Percentiles rank a stretch among this genome's conserved stretches.
Conservation (phyloP, 2,113 vertebrate genomes). For the Eira barbara region DNA sequence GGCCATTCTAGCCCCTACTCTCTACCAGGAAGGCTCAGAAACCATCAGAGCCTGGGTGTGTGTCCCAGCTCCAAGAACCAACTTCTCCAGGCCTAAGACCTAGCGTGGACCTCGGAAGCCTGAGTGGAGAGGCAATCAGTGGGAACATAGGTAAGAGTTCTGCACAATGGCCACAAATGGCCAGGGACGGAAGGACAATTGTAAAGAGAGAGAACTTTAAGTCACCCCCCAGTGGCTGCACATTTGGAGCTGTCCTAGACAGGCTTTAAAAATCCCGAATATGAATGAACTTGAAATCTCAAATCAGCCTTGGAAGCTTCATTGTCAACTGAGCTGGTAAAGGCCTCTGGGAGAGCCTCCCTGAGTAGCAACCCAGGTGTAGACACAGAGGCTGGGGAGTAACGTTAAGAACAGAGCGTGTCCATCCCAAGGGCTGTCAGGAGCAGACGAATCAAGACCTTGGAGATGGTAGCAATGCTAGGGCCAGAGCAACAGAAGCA, state of each 20-base stretch:
- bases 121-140: background rate
- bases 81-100: background rate
- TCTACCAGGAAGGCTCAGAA: background rate
- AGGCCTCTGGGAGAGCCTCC: background rate
- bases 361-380: no score
- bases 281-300: background rate
- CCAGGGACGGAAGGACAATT: no score
- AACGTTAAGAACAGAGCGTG: background rate
- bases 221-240: background rate
- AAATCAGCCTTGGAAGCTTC: background rate
- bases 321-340: no score
- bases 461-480: background rate
- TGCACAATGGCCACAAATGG: no score
- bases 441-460: background rate
- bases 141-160: background rate
- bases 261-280: background rate
- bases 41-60: background rate
- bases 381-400: background rate
- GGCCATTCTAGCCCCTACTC: accelerated
- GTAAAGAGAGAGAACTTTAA: background rate
- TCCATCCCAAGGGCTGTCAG: background rate
- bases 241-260: background rate
- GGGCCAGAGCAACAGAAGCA: accelerated
- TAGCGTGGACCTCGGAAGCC: background rate
- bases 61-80: background rate